A percentile compares a stretch with the other conserved stretches of the same genome.
phyloP scores from a whole-genome alignment of 2,113 vertebrate genomes.

The Romanogobio albipinnatus region DNA sequence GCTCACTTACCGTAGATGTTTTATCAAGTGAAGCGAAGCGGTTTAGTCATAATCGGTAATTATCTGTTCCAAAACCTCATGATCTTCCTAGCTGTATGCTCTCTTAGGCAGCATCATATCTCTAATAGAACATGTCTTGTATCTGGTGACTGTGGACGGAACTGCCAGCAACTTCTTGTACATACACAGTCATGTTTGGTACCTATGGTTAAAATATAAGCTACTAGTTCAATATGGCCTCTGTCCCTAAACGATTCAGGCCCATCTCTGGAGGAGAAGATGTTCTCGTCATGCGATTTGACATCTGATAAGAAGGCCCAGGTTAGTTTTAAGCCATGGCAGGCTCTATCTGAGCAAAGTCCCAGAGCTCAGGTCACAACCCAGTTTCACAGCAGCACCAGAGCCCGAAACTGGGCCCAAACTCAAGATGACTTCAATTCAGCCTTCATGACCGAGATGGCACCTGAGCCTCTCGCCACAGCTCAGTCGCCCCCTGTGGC shows the following conservation, averaged over 20 bases:
- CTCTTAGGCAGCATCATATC: not conserved
- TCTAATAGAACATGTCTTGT: not conserved
- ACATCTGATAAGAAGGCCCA: constrained; percentile 82
- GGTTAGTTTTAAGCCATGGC: constrained; percentile 81
- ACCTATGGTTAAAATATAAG: not conserved
- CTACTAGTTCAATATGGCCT: not conserved
- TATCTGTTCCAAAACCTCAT: not conserved
- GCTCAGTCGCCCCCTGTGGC: constrained; percentile 55
- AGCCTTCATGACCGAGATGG: constrained; percentile 74
- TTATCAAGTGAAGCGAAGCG: not conserved
- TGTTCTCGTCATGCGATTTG: constrained; percentile 85
- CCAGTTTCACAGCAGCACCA: constrained; percentile 80
- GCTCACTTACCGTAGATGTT: not conserved
- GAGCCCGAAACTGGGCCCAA: constrained; percentile 78
- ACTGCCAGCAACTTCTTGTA: not conserved
- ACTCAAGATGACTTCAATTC: constrained; percentile 78
- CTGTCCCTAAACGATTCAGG: constrained; percentile 84
- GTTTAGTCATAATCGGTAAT: not conserved
- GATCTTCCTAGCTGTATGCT: not conserved
- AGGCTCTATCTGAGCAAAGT: constrained; percentile 71
- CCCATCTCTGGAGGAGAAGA: constrained; percentile 90
- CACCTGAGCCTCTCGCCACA: constrained; percentile 45
- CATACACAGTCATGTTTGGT: not conserved
- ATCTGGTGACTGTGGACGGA: too few relatives aligned
- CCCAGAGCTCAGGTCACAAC: constrained; percentile 75